Evolutionary conservation across 2,797 vertebrate species (phyloP).

Genomic region (Pseudochirops corinnae): DNA sequence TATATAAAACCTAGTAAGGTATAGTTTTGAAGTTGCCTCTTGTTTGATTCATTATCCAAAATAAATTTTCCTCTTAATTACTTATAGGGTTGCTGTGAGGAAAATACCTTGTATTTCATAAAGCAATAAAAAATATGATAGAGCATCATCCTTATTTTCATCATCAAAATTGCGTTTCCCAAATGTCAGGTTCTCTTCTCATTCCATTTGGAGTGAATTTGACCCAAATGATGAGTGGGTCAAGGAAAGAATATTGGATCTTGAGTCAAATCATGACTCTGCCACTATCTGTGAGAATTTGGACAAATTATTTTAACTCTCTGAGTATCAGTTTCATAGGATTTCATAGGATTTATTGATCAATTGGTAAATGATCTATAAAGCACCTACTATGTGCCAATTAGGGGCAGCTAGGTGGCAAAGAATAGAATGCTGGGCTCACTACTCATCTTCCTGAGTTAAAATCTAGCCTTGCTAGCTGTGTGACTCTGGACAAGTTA

Average conservation of each 20-base stretch:
- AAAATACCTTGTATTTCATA: background rate
- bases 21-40: background rate
- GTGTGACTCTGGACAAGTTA: background rate
- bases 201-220: background rate
- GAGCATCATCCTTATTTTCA: background rate
- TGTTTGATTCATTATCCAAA: background rate
- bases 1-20: background rate
- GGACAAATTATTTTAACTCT: background rate
- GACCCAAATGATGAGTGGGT: background rate
- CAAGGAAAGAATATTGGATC: background rate
- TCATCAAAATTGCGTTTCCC: background rate
- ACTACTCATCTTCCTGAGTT: background rate
- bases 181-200: background rate
- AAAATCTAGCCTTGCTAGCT: background rate
- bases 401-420: background rate
- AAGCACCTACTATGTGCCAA: background rate
- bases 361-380: background rate
- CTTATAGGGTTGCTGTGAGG: background rate
- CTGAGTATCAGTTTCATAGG: background rate
- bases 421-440: background rate
- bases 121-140: background rate
- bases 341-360: background rate
- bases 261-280: background rate
- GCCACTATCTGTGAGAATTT: background rate
- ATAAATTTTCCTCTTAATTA: background rate